Base-by-base conservation (phyloP, 2,797 vertebrate species). In the Staurois parvus region DNA sequence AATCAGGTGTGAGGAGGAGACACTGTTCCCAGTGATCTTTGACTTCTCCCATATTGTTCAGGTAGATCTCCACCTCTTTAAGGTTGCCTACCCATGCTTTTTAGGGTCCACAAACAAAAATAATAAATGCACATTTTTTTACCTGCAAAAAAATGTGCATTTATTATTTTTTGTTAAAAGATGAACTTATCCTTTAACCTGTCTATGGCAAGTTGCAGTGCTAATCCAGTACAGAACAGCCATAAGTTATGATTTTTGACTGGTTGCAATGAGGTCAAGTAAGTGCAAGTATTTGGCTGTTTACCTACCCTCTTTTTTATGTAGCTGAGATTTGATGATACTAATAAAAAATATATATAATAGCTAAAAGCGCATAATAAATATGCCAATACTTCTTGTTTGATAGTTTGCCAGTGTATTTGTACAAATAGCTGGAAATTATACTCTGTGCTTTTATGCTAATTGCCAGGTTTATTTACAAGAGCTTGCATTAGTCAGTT, bases 301-400 rank as follows among this genome's bases (percentile, higher is more conserved):
- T 37, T 10, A 1, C 10, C 30, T 37, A 12, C 64, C 62, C 62
- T 52, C 15, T 69, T 69, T 80, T 80, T 52, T 30, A 56, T 70
- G 19, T 52, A 70, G 12, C 29, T 9, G 52, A 32, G 40, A 56
- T 70, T 80, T 52, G 9, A 11, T 45, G 29, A 45, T 24, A 52
- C 48, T 52, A 15, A 52, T 37, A 59, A 80, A 70, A 72, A 24
- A 32, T 80, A 59, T 80, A 29, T 80, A 28, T 56, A 56, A 72
- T n/a, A 42, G 13, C 19, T 80, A 72, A 59, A 79, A 34, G 66
- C 42, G 59, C n/a, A 80, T n/a, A 59, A 45, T 52, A 52, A 80
- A 37, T 29, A 4, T 80, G 24, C 78, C 56, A 80, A 34, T 45
- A 70, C 56, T 56, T 13, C 11, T 34, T 19, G 48, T 45, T 34